Evolutionary conservation across 1,140 invertebrate genomes (phyloP), one percentile per base, ranked within the genome.

Genomic region (Leptopilina boulardi): DNA sequence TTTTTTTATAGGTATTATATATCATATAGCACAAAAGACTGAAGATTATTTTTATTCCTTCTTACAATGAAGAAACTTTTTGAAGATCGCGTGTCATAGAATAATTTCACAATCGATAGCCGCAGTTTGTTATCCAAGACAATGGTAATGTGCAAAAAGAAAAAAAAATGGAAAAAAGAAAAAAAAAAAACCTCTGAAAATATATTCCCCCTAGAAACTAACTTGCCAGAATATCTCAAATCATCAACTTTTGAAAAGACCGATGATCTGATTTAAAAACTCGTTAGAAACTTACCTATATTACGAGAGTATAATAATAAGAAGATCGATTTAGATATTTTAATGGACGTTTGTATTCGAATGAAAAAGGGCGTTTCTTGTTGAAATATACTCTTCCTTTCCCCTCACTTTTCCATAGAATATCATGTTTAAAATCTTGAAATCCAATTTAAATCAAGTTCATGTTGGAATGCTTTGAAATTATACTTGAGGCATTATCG

Each of bases 231-330:
- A 38, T 38, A 38, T 38, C 34, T 38, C 0, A 18, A 51, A 51
- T 18, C 47, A 51, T 51, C 47, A 51, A 51, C 47, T 51, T 51
- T 51, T 18, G 34, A 51, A 51, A 51, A 51, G 47, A 51, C 15
- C 47, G 15, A 51, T 51, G 15, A 51, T 51, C 47, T 51, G 47
- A 51, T 51, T 51, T 51, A 51, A 51, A 51, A 51, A 51, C 47
- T 51, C 47, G 47, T 51, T 51, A 51, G 47, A 51, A 51, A 51
- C n/a, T 51, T 51, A n/a, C 47, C n/a, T n/a, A n/a, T 51, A 51
- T 51, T 51, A 51, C 2, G 15, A 47, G 15, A 38, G 34, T 38
- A 38, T 38, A 38, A 38, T 38, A 38, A n/a, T 42, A 42, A 4
- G 3, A 44, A 44, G 42, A 44, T 18, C 47, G 47, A 51, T 51